Evolutionary conservation across 2,888 invertebrate genomes (phyloP), one percentile per base, ranked within the genome.

Genomic region (Sympetrum striolatum): DNA sequence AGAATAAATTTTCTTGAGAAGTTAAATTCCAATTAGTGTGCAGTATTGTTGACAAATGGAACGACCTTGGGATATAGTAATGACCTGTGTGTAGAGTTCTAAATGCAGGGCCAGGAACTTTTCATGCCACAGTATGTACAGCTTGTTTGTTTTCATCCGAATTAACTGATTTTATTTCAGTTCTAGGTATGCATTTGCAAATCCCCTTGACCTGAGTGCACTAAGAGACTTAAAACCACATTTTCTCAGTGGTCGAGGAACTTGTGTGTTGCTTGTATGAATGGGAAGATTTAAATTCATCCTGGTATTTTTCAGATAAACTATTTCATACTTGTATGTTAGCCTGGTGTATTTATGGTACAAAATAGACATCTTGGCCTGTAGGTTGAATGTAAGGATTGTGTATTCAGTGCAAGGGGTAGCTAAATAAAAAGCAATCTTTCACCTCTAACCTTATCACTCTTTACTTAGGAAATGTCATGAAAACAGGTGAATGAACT

Each of bases 331-430:
- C 90, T 81, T 91, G 91, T 91, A 91, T 91, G 90, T 91, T 91
- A 91, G 91, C 58, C 91, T 91, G 91, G 90, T 91, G 91, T 91
- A 91, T 91, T 91, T 91, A 91, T 91, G 91, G 91, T 82, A 81
- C 91, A 80, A 60, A 91, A 91, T 79, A 90, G 90, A 90, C 90
- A 90, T 90, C 80, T 53, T 90, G 86, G 82, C 80, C 81, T 91
- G 90, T 86, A 86, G 90, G 91, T 64, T 91, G 91, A 90, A 90
- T 91, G 91, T 91, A 91, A 91, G 91, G 91, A 91, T 90, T 91
- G 91, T 91, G 91, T 91, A 91, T 91, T 91, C 91, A 91, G 91
- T 91, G 90, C 91, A 91, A 91, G 91, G 91, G 91, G 91, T 91
- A 91, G 91, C 91, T 90, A 91, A 91, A 91, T 91, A 91, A 91